phyloP scores from a whole-genome alignment of 2,888 invertebrate species.

The Danaus chrysippus region DNA sequence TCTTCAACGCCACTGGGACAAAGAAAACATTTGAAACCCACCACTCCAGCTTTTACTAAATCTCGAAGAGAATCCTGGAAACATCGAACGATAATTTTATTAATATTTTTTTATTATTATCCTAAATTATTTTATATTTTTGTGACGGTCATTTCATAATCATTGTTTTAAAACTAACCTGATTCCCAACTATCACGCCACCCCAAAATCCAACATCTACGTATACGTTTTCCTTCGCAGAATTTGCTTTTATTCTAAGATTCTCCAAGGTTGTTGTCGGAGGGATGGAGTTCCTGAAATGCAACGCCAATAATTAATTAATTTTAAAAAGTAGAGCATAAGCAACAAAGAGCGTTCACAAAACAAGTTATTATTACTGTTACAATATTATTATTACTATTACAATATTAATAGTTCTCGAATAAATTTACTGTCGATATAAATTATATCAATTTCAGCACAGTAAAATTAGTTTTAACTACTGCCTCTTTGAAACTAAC shows the following conservation, averaged over 20 bases:
- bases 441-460: too few relatives aligned
- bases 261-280: constrained; percentile 82
- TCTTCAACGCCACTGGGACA: constrained; percentile 84
- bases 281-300: constrained; percentile 82
- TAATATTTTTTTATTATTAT: neutral
- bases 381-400: too few relatives aligned
- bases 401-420: too few relatives aligned
- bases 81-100: constrained; percentile 14
- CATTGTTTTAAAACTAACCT: constrained; percentile 51
- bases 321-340: neutral
- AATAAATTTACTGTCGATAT: too few relatives aligned
- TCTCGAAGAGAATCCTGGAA: constrained; percentile 76
- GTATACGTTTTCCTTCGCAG: constrained; percentile 79
- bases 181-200: constrained; percentile 85
- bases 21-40: constrained; percentile 87
- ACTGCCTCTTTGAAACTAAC: too few relatives aligned
- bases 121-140: neutral
- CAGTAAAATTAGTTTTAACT: too few relatives aligned
- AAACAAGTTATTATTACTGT: too few relatives aligned
- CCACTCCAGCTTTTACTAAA: constrained; percentile 82
- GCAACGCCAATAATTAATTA: neutral
- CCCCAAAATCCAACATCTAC: constrained; percentile 89
- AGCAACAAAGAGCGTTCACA: too few relatives aligned
- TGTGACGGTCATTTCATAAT: neutral
- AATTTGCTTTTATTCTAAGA: constrained; percentile 78